Evolutionary conservation across 35 echinoderm and acorn worm genomes (phyloP).

Genomic region (Patiria miniata): DNA sequence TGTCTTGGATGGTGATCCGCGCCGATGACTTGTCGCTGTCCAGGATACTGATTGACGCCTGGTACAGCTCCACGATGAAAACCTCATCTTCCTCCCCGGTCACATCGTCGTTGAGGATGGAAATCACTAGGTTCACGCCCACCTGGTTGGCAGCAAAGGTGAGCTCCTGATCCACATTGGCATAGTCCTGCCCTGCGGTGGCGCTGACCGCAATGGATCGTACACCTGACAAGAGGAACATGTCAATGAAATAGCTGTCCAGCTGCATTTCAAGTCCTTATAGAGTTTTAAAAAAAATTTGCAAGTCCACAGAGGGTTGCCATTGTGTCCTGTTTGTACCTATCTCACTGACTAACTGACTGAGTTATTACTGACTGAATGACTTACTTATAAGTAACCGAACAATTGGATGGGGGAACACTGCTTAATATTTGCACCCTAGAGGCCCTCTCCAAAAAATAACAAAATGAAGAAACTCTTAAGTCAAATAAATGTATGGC

Average conservation of each 20-base stretch:
- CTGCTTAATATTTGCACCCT: no score
- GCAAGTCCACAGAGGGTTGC: no score
- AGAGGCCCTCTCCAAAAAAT: no score
- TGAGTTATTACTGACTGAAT: no score
- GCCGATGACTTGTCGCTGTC: background rate
- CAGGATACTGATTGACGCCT: background rate
- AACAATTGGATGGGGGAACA: no score
- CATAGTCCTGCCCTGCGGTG: background rate
- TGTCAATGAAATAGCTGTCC: no score
- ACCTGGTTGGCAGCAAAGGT: background rate
- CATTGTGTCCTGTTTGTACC: no score
- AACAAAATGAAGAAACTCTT: no score
- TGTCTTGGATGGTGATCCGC: background rate
- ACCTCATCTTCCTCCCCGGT: background rate
- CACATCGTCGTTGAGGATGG: background rate
- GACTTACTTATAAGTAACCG: no score
- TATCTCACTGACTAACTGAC: no score
- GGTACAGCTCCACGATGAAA: background rate
- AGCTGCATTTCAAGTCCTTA: background rate
- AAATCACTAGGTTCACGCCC: background rate
- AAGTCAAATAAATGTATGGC: no score
- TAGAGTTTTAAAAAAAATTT: no score
- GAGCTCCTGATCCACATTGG: background rate
- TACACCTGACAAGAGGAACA: background rate
- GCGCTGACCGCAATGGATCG: background rate